Percentiles rank a stretch among this genome's conserved stretches.
These are phyloP conservation scores for Idris sp. DNA, from an alignment of 1,140 invertebrate species.

Conservation along the genomic window DNA sequence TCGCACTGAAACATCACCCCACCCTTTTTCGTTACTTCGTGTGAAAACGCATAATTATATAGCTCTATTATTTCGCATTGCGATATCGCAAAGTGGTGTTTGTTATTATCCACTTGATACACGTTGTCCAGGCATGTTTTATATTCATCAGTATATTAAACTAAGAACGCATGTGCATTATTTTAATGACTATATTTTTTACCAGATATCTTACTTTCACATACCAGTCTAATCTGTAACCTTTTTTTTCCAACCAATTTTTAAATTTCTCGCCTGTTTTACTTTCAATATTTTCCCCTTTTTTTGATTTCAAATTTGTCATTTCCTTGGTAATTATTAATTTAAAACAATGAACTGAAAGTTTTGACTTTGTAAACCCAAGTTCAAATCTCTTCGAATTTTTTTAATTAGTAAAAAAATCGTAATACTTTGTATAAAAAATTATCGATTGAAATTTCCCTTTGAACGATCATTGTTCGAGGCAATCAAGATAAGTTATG, in stretches of 20 bases:
- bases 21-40: slow-evolving; percentile 1
- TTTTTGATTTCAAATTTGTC: no score
- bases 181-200: slow-evolving; percentile 51
- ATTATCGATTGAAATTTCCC: slow-evolving; percentile 6
- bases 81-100: slow-evolving; percentile 41
- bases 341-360: no score
- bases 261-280: slow-evolving; percentile 27
- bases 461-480: slow-evolving; percentile 14
- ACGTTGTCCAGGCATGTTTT: slow-evolving; percentile 48
- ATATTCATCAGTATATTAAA: slow-evolving; percentile 45
- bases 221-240: slow-evolving; percentile 7
- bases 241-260: no score
- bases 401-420: no score
- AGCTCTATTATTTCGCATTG: slow-evolving; percentile 32
- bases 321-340: no score
- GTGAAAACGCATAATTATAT: slow-evolving; percentile 40
- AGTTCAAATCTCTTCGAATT: no score
- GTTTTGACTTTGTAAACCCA: no score
- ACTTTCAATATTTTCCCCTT: no score
- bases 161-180: slow-evolving; percentile 42
- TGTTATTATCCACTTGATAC: slow-evolving; percentile 54
- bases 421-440: no score
- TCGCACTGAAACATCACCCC: slow-evolving; percentile 9
- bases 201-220: slow-evolving; percentile 4
- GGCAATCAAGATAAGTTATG: slow-evolving; percentile 18